These are phyloP conservation scores for Oreochromis grahami DNA, from an alignment of 2,797 vertebrate species.

Conservation along the genomic window DNA sequence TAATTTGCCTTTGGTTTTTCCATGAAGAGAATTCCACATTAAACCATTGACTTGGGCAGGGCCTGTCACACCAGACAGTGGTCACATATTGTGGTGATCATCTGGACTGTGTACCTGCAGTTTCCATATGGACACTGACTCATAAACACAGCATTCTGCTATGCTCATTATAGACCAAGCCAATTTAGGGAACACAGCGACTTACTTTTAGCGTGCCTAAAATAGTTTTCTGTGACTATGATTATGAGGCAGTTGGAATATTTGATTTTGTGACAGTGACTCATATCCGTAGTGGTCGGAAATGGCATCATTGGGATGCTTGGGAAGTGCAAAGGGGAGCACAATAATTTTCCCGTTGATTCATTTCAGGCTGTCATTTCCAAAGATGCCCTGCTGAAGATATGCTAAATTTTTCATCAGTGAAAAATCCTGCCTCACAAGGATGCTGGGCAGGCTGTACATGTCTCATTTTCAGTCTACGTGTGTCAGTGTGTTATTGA, in stretches of 20 bases:
- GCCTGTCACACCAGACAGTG: neutral
- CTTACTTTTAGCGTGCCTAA: neutral
- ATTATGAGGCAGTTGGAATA: neutral
- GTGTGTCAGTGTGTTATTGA: neutral
- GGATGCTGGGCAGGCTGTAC: neutral
- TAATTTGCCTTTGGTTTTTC: neutral
- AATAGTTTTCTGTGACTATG: constrained; percentile 19
- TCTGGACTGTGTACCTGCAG: constrained; percentile 1
- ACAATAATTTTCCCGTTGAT: constrained; percentile 13
- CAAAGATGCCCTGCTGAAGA: neutral
- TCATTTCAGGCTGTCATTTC: neutral
- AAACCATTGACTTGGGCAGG: neutral
- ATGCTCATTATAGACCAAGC: neutral
- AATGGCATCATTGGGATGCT: constrained; percentile 4
- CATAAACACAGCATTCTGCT: neutral
- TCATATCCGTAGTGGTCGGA: neutral
- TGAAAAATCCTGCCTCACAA: neutral
- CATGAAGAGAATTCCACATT: neutral
- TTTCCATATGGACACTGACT: neutral
- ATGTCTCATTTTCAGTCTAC: neutral
- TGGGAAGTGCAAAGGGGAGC: neutral
- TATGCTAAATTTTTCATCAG: neutral
- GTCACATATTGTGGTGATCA: neutral
- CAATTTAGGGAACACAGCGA: neutral
- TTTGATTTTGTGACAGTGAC: constrained; percentile 21